Evolutionary conservation across 2,888 invertebrate genomes (phyloP).

Genomic region (Drosophila rubida): DNA sequence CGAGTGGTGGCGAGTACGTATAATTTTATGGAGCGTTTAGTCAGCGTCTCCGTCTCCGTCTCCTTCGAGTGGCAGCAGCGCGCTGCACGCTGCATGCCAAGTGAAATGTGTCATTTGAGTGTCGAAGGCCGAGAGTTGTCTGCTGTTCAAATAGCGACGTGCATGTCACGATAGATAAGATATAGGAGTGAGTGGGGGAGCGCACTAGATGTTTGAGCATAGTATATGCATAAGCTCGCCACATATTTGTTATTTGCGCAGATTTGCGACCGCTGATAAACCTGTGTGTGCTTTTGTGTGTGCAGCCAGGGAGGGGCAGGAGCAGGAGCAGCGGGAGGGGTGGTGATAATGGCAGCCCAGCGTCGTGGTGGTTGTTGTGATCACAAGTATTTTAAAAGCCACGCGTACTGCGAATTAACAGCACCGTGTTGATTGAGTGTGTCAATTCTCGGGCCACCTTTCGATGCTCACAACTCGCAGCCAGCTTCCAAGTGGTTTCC

Average conservation of each 20-base stretch:
- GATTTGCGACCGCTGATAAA: conserved; percentile 66
- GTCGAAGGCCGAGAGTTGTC: conserved; percentile 24
- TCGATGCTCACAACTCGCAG: background rate
- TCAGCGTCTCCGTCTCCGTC: conserved; percentile 21
- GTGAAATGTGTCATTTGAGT: conserved; percentile 32
- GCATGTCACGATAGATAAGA: conserved; percentile 70
- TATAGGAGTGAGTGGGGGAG: conserved; percentile 36
- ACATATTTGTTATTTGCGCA: conserved; percentile 73
- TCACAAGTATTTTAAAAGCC: conserved; percentile 68
- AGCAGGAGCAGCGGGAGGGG: background rate
- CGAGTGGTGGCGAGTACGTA: conserved; percentile 5
- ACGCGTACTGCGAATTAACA: conserved; percentile 74
- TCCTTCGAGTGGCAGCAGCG: conserved; percentile 24
- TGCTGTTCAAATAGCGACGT: conserved; percentile 68
- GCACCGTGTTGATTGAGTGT: conserved; percentile 58
- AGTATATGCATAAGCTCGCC: conserved; percentile 21
- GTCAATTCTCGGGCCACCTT: conserved; percentile 44
- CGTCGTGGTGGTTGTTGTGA: background rate
- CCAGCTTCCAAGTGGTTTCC: conserved; percentile 25
- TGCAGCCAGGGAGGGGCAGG: background rate
- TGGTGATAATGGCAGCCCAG: conserved; percentile 8
- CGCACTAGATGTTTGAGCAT: background rate
- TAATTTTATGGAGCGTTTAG: conserved; percentile 6
- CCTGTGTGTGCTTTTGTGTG: conserved; percentile 5
- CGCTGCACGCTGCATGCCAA: conserved; percentile 50